A percentile compares a stretch with the other conserved stretches of the same genome.
Evolutionary conservation across 2,797 vertebrate genomes (phyloP).

Genomic region (Erpetoichthys calabaricus): DNA sequence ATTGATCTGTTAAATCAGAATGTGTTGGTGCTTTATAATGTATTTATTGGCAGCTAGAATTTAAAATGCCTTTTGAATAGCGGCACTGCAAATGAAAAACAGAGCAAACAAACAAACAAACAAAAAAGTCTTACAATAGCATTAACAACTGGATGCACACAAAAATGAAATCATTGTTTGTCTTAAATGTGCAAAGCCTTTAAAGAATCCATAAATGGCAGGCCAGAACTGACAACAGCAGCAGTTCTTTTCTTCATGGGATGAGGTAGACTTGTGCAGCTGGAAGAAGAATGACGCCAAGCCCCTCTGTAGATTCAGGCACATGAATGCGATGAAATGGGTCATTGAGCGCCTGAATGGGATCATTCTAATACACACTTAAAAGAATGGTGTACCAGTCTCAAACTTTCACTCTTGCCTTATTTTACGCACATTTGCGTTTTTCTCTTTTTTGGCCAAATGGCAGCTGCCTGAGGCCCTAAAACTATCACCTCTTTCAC

Average conservation of each 20-base stretch:
- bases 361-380: conserved; percentile 68
- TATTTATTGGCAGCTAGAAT: too few relatives aligned
- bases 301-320: conserved; percentile 52
- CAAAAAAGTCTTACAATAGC: too few relatives aligned
- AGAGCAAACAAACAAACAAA: too few relatives aligned
- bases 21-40: too few relatives aligned
- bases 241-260: conserved; percentile 5
- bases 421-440: conserved; percentile 41
- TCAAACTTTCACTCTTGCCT: conserved; percentile 37
- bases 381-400: conserved; percentile 55
- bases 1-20: too few relatives aligned
- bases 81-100: too few relatives aligned
- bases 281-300: conserved; percentile 57
- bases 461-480: conserved; percentile 47
- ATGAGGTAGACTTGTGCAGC: conserved; percentile 42
- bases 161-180: background rate
- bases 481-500: conserved; percentile 50
- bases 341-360: conserved; percentile 68
- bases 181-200: background rate
- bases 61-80: too few relatives aligned
- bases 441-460: conserved; percentile 35
- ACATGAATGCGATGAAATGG: conserved; percentile 54
- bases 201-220: conserved; percentile 6
- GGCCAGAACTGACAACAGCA: background rate
- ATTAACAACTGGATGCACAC: too few relatives aligned